Conservation (phyloP, 1,140 invertebrate species). For the Drosophila hydei region DNA sequence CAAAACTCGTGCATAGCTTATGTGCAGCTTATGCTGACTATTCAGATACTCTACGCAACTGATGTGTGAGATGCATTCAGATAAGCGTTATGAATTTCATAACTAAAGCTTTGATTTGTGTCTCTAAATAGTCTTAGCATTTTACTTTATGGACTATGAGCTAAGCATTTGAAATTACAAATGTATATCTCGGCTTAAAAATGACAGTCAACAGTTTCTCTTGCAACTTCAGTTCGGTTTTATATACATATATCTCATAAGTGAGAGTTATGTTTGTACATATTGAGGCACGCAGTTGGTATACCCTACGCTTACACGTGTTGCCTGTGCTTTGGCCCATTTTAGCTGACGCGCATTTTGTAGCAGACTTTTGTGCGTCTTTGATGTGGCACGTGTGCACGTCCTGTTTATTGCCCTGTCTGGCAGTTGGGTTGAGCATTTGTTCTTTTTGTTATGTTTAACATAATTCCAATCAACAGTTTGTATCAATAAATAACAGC, state of each 20-base stretch:
- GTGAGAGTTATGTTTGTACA: too few relatives aligned
- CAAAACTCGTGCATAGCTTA: background rate
- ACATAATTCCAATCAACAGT: slow-evolving; percentile 68
- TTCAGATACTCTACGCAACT: background rate
- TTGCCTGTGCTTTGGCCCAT: slow-evolving; percentile 21
- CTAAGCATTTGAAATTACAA: too few relatives aligned
- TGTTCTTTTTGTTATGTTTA: slow-evolving; percentile 28
- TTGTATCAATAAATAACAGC: slow-evolving; percentile 71
- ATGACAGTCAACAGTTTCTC: too few relatives aligned
- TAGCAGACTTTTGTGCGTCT: slow-evolving; percentile 30
- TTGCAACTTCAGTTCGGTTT: too few relatives aligned
- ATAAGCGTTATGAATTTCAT: too few relatives aligned
- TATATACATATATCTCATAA: too few relatives aligned
- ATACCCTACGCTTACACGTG: background rate
- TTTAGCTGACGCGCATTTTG: slow-evolving; percentile 41
- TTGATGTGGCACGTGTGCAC: slow-evolving; percentile 21
- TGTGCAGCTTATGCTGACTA: background rate
- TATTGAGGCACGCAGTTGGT: too few relatives aligned
- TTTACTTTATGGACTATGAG: too few relatives aligned
- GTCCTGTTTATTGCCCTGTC: slow-evolving; percentile 4
- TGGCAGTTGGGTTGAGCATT: slow-evolving; percentile 6
- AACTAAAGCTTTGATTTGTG: too few relatives aligned
- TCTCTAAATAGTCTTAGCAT: too few relatives aligned
- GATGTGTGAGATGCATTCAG: background rate
- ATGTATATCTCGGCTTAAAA: too few relatives aligned